phyloP scores from a whole-genome alignment of 2,797 vertebrate species.

The Eulemur mongoz region DNA sequence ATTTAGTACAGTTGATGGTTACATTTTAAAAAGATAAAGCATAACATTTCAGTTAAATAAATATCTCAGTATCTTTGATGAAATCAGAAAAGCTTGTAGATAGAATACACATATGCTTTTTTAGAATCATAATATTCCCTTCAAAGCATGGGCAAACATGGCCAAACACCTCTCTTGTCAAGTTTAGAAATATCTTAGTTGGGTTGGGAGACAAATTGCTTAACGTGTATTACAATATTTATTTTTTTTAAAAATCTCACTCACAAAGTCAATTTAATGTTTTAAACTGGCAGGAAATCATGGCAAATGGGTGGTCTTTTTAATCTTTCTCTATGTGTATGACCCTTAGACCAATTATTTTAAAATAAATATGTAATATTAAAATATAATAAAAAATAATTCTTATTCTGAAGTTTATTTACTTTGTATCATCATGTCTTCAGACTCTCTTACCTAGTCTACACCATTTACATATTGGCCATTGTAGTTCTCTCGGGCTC shows the following conservation, averaged over 20 bases:
- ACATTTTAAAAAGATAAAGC: not conserved
- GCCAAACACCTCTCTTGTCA: not conserved
- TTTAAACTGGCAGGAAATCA: not conserved
- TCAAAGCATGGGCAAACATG: not conserved
- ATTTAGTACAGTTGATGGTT: not conserved
- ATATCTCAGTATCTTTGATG: not conserved
- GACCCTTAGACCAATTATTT: not conserved
- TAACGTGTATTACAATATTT: slow-evolving; percentile 3
- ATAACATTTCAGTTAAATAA: slow-evolving; percentile 30
- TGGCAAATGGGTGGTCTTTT: not conserved
- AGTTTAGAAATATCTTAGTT: slow-evolving; percentile 15
- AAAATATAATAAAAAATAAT: not conserved
- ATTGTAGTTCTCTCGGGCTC: not conserved
- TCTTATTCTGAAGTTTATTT: not conserved
- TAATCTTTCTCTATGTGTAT: not conserved
- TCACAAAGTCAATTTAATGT: not conserved
- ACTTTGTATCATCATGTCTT: not conserved
- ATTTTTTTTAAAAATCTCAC: slow-evolving; percentile 29
- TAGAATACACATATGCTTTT: not conserved
- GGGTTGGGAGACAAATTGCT: not conserved
- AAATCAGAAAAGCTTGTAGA: slow-evolving; percentile 37
- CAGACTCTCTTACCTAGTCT: not conserved
- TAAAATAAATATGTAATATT: not conserved
- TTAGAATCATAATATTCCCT: not conserved
- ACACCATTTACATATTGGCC: not conserved